Evolutionary conservation across 1,140 invertebrate species (phyloP), one percentile per base, ranked within the genome.

Genomic region (Brachionus rotundiformis): DNA sequence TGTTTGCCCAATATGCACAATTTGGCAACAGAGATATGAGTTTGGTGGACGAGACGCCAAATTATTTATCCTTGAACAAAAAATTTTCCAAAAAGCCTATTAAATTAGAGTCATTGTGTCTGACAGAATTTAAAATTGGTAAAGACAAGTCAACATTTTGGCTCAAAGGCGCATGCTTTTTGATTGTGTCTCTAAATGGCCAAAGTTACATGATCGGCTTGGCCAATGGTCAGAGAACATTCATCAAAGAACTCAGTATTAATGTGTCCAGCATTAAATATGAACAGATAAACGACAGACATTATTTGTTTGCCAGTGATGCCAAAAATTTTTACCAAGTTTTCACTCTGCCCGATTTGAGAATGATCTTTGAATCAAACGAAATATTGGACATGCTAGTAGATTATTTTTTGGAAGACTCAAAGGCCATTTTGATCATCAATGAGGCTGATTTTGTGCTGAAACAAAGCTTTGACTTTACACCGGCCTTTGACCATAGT

Each of bases 351-450:
- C 31, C 33, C 27, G 19, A 44, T 23, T 31, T 44, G 4, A 73
- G 44, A 19, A 2, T 41, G 25, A 19, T 41, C 25, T 73, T 3
- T 44, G 68, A 47, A 25, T 73, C 68, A 25, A 11, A 73, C 13
- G 36, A 73, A 44, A 44, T 16, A 16, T 44, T 31, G 29, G 25
- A n/a, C 10, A n/a, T 73, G 13, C 4, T 41, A 25, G 25, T 44
- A 25, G 68, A 44, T 44, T 73, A 27, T 73, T 41, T 44, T 44
- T 4, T 23, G 7, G 39, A 73, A 19, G 25, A 41, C 44, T 36
- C 63, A 4, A 36, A 68, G 3, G 31, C 36, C 36, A 36, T 68
- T 68, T 68, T 68, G 16, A 68, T 68, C 16, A 68, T 68, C 16
- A 16, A 19, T 19, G 63, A 29, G 29, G 63, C n/a, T n/a, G n/a